phyloP scores from a whole-genome alignment of 2,888 invertebrate genomes.

The Drosophila pseudotakahashii region DNA sequence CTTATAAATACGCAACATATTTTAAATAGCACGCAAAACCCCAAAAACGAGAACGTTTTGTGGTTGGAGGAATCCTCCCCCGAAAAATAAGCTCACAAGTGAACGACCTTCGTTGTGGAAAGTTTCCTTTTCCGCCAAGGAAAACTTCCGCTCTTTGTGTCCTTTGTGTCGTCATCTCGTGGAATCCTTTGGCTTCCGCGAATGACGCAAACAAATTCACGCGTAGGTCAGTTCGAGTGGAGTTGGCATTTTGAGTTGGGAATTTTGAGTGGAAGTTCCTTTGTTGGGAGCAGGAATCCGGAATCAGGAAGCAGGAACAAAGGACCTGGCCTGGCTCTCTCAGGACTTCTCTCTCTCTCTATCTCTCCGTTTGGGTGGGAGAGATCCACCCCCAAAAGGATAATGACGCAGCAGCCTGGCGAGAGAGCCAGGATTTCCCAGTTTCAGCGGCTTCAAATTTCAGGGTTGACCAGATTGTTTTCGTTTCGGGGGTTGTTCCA shows the following conservation, averaged over 20 bases:
- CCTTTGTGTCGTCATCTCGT: constrained; percentile 40
- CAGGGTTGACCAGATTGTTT: constrained; percentile 52
- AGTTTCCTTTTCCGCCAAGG: constrained; percentile 17
- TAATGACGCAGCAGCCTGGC: constrained; percentile 41
- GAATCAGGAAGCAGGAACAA: constrained; percentile 14
- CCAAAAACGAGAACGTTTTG: not conserved
- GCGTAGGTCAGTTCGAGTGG: constrained; percentile 43
- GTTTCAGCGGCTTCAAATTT: constrained; percentile 28
- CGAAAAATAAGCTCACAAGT: constrained; percentile 5
- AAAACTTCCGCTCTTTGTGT: constrained; percentile 39
- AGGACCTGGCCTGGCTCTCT: constrained; percentile 5
- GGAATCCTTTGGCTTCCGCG: constrained; percentile 37
- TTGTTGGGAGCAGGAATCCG: constrained; percentile 19
- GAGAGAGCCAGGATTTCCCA: constrained; percentile 10
- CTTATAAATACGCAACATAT: not conserved
- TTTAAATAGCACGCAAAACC: not conserved
- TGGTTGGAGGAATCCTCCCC: not conserved
- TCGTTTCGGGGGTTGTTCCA: constrained; percentile 21
- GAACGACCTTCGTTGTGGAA: constrained; percentile 32
- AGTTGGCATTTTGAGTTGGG: not conserved
- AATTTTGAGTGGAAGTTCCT: constrained; percentile 13
- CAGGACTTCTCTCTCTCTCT: not conserved
- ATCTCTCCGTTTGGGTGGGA: constrained; percentile 18
- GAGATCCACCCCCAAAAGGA: constrained; percentile 37
- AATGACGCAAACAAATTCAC: constrained; percentile 35